These are phyloP conservation scores for Melanchra persicariae DNA, from an alignment of 2,888 invertebrate species.

Conservation along the genomic window DNA sequence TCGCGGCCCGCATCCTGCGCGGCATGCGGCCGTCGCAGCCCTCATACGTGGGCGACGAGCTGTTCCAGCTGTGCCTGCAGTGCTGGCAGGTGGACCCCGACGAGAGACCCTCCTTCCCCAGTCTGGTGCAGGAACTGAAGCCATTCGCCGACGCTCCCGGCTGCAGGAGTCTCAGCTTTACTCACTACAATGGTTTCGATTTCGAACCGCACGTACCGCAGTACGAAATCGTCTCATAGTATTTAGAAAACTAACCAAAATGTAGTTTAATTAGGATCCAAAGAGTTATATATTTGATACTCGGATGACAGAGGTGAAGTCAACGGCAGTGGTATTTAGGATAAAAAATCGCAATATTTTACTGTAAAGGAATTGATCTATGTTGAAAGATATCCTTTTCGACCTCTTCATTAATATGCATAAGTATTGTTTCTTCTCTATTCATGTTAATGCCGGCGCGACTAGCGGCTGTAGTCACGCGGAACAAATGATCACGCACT, in stretches of 20 bases:
- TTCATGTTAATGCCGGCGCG: slow-evolving; percentile 24
- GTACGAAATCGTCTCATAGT: slow-evolving; percentile 85
- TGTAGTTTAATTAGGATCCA: slow-evolving; percentile 59
- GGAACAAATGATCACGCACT: slow-evolving; percentile 54
- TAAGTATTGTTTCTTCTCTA: slow-evolving; percentile 15
- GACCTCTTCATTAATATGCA: slow-evolving; percentile 26
- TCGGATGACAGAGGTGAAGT: slow-evolving; percentile 46
- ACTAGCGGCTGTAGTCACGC: slow-evolving; percentile 49
- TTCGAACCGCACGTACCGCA: slow-evolving; percentile 87
- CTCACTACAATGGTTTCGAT: slow-evolving; percentile 86
- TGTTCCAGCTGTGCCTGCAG: slow-evolving; percentile 95
- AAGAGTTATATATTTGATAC: slow-evolving; percentile 66
- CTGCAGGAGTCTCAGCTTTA: slow-evolving; percentile 84
- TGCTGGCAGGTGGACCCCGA: slow-evolving; percentile 96
- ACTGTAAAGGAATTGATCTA: slow-evolving; percentile 20
- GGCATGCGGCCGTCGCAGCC: slow-evolving; percentile 94
- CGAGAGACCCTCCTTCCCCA: slow-evolving; percentile 94
- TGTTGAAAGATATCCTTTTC: slow-evolving; percentile 3
- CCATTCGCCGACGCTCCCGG: slow-evolving; percentile 80
- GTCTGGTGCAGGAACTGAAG: slow-evolving; percentile 89
- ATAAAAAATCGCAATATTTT: slow-evolving; percentile 24
- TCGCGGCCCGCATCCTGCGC: slow-evolving; percentile 92
- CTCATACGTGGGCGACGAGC: slow-evolving; percentile 93
- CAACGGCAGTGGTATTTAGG: slow-evolving; percentile 9
- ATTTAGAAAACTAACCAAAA: slow-evolving; percentile 65